Evolutionary conservation across 2,113 vertebrate species (phyloP).

Genomic region (Nyctereutes procyonoides): DNA sequence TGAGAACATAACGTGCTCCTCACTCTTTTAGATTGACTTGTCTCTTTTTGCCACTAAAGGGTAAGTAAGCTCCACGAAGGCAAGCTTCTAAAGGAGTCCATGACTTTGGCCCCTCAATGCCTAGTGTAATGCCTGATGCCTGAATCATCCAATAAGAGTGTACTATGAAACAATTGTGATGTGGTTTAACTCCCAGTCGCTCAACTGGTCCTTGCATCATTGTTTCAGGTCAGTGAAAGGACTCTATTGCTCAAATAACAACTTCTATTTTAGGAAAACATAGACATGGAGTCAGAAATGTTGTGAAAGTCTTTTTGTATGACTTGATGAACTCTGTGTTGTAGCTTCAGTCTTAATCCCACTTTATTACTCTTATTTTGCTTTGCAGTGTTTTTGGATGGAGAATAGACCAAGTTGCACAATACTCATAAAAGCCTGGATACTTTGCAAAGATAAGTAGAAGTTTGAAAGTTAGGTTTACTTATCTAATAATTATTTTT

Average conservation of each 20-base stretch:
- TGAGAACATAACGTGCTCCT: background rate
- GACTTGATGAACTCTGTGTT: background rate
- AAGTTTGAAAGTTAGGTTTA: background rate
- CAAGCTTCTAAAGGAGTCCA: background rate
- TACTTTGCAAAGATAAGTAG: background rate
- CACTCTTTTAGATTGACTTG: background rate
- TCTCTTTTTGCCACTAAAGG: background rate
- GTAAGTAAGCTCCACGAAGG: background rate
- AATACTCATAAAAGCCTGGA: background rate
- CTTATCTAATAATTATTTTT: background rate
- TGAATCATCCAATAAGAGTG: background rate
- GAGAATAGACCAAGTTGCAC: background rate
- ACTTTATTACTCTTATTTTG: conserved; percentile 44
- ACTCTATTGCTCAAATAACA: background rate
- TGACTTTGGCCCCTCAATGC: background rate
- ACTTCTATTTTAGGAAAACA: conserved; percentile 50
- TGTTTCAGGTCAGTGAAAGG: background rate
- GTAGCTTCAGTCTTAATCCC: background rate
- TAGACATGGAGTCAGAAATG: background rate
- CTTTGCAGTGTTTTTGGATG: conserved; percentile 24
- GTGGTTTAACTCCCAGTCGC: background rate
- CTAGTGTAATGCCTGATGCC: background rate
- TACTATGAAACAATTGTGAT: background rate
- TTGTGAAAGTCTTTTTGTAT: conserved; percentile 7
- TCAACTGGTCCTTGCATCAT: background rate